Base-by-base conservation (phyloP, 2,113 vertebrate genomes). In the Bos javanicus region DNA sequence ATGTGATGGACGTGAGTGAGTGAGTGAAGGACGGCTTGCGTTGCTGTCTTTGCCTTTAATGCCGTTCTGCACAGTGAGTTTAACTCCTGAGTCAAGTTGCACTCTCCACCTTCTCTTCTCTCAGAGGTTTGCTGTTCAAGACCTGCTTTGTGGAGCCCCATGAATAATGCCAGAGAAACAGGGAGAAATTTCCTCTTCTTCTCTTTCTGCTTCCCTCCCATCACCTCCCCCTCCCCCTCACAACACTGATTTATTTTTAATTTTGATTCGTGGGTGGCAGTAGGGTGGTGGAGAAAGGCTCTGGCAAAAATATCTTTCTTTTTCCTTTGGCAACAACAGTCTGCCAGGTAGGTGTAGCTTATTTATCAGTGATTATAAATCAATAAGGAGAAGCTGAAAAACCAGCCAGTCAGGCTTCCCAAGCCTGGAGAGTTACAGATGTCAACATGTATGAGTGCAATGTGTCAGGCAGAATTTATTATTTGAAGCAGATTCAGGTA, bases 291-390 rank as follows among this genome's bases (percentile, higher is more conserved):
- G 57, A 74, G 67, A 89, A 52, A 62, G 82, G 23, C 6, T 50
- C 6, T 78, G 84, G 90, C 86, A 97, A 54, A 96, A 92, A 95
- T 28, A 36, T 7, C 90, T 11, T 74, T 21, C 5, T 84, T 64
- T 89, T 26, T 39, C 78, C 64, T 76, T 89, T 90, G 13, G 0
- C 5, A 39, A 11, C 57, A 8, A 46, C 85, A 26, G 67, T 87
- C 83, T 87, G 92, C 90, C 67, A 28, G 9, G 11, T 3, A 13
- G 95, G 60, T 92, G 78, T 33, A 46, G 94, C 92, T 98, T 98
- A 98, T 97, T 98, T 98, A 98, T 98, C 98, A 97, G 98, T 97
- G 98, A 99, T 98, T 98, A 98, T 98, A 98, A 99, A 99, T 99
- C 98, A 97, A 62, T 95, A 71, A 98, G 91, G 98, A 97, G 93